These are phyloP conservation scores for Sarcophaga rosellei DNA, from an alignment of 2,888 invertebrate genomes.

Conservation along the genomic window DNA sequence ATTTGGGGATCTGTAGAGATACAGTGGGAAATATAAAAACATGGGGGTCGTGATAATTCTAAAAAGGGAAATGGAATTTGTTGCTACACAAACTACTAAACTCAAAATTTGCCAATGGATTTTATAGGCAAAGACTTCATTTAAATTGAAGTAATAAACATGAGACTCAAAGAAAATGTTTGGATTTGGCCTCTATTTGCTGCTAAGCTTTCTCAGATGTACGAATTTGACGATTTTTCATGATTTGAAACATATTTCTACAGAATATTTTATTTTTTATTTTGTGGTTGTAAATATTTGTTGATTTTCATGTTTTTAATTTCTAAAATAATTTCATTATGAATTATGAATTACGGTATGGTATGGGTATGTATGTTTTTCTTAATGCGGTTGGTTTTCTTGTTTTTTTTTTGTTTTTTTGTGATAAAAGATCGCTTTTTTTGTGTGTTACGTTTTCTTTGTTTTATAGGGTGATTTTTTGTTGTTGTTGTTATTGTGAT, in stretches of 20 bases:
- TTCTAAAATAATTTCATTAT: neutral
- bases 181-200: too few species aligned
- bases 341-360: neutral
- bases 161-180: too few species aligned
- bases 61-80: too few species aligned
- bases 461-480: constrained; percentile 44
- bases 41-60: too few species aligned
- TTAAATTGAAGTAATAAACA: too few species aligned
- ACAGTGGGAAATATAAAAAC: too few species aligned
- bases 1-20: too few species aligned
- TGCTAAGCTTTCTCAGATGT: too few species aligned
- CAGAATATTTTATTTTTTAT: neutral
- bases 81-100: too few species aligned
- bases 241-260: neutral
- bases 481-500: constrained; percentile 35
- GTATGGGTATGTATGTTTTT: too few species aligned
- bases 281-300: neutral
- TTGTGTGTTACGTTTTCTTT: neutral
- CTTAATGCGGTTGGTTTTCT: neutral
- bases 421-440: constrained; percentile 48
- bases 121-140: too few species aligned
- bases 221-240: neutral
- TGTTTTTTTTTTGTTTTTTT: constrained; percentile 2
- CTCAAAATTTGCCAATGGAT: too few species aligned
- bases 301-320: neutral